Percentiles rank a stretch among this genome's conserved stretches.
Evolutionary conservation across 2,797 vertebrate species (phyloP).

Genomic region (Kryptolebias ocellatus): DNA sequence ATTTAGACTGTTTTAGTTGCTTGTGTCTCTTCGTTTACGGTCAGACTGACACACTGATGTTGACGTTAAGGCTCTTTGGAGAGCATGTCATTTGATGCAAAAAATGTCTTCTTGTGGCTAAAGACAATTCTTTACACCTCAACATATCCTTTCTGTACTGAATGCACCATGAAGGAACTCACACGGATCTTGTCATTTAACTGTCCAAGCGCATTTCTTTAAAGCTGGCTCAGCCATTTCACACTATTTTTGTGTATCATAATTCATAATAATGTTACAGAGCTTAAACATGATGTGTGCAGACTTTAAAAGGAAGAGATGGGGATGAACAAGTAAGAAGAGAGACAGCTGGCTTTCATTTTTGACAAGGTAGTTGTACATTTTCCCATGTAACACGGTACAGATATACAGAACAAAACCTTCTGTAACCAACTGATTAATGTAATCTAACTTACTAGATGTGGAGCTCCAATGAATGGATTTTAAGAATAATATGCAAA

Average conservation of each 20-base stretch:
- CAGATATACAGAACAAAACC: conserved; percentile 25
- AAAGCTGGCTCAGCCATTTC: neutral
- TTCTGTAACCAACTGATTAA: conserved; percentile 42
- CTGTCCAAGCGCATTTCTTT: neutral
- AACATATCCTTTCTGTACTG: neutral
- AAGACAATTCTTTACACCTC: neutral
- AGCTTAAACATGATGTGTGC: neutral
- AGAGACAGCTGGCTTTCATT: conserved; percentile 31
- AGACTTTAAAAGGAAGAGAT: neutral
- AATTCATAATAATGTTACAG: neutral
- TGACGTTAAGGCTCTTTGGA: neutral
- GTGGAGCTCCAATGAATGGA: conserved; percentile 23
- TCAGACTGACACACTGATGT: neutral
- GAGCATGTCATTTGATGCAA: neutral
- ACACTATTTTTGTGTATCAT: neutral
- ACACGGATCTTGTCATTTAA: neutral
- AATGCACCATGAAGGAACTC: neutral
- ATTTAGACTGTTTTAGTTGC: neutral
- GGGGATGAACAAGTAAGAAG: neutral
- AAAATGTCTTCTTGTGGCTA: neutral
- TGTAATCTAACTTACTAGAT: conserved; percentile 53
- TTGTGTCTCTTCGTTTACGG: neutral
- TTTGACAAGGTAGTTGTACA: conserved; percentile 21
- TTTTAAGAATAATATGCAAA: conserved; percentile 11
- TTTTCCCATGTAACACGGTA: neutral